A percentile compares a stretch with the other conserved stretches of the same genome.
Conservation (phyloP, 2,888 invertebrate genomes). For the Cremastinae sp. region DNA sequence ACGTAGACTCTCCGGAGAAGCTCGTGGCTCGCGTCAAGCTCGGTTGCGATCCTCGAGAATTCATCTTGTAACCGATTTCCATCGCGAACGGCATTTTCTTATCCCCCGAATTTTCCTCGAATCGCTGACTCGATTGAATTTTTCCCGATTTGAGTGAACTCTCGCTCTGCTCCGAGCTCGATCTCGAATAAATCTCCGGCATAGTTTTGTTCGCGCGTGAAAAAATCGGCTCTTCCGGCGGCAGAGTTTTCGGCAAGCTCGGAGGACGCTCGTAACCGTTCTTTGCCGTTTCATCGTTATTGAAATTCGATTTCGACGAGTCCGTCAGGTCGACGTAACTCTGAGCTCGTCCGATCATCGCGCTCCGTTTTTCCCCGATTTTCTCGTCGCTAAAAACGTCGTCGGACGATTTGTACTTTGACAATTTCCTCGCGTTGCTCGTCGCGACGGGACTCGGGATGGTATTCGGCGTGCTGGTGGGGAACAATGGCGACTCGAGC, state of each 20-base stretch:
- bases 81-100: slow-evolving; percentile 13
- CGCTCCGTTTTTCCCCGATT: slow-evolving; percentile 61
- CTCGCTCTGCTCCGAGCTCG: slow-evolving; percentile 18
- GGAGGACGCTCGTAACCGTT: slow-evolving; percentile 58
- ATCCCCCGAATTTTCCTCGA: neutral
- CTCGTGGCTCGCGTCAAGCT: slow-evolving; percentile 77
- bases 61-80: slow-evolving; percentile 31
- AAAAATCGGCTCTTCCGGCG: slow-evolving; percentile 60
- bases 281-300: slow-evolving; percentile 24
- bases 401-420: slow-evolving; percentile 79
- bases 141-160: no score
- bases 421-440: slow-evolving; percentile 79
- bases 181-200: slow-evolving; percentile 61
- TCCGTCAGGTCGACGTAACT: slow-evolving; percentile 74
- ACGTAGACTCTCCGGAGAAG: slow-evolving; percentile 77
- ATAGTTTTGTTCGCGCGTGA: slow-evolving; percentile 45
- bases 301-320: slow-evolving; percentile 26
- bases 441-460: slow-evolving; percentile 63
- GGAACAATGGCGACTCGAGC: slow-evolving; percentile 72
- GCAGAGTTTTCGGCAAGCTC: slow-evolving; percentile 62
- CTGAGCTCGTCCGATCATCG: slow-evolving; percentile 72
- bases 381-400: slow-evolving; percentile 76
- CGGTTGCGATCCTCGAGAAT: slow-evolving; percentile 46
- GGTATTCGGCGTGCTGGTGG: slow-evolving; percentile 63
- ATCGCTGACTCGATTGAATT: slow-evolving; percentile 7